Evolutionary conservation across 2,113 vertebrate genomes (phyloP), one percentile per base, ranked within the genome.

Genomic region (Prionailurus bengalensis): DNA sequence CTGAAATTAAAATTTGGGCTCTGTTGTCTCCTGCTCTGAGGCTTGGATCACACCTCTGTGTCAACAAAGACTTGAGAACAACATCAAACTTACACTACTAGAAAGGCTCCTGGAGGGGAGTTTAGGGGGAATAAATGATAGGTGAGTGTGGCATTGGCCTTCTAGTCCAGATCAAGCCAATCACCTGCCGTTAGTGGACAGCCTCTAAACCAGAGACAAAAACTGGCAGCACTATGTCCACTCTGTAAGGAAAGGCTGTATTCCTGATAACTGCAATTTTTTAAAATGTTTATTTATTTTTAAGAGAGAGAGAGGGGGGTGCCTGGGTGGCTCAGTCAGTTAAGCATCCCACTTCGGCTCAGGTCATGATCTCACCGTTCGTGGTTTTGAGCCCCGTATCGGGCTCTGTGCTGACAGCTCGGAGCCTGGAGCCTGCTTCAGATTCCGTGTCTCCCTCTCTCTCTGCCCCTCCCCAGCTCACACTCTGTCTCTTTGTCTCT

Each of bases 1-100:
- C 91, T 29, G 55, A 84, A 96, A 83, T 97, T 96, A 82, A 92
- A 94, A 82, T 63, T 0, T 89, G 53, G 89, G 71, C 48, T 92
- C 91, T 80, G 31, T 45, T 89, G 33, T 78, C 42, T 89, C 65
- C 48, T 66, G 5, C 1, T 94, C 58, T 90, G 83, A 95, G 83
- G 86, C 70, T 53, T 87, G 76, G 88, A n/a, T 94, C 91, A 91
- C 58, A 93, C 13, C 33, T 80, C 3, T 42, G 81, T 39, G 14
- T 88, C 88, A 95, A 66, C 25, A 55, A 80, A 92, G 87, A 84
- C 42, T 48, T 83, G 74, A 58, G 36, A 76, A 86, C 63, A 78
- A 53, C 36, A 89, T 76, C 36, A 83, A 79, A 94, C 25, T 29
- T 53, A 82, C 7, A 58, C n/a, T 31, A 31, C 48, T 11, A 33